Percentiles rank a stretch among this genome's conserved stretches.
phyloP scores from a whole-genome alignment of 2,888 invertebrate genomes.

The Tyria jacobaeae region DNA sequence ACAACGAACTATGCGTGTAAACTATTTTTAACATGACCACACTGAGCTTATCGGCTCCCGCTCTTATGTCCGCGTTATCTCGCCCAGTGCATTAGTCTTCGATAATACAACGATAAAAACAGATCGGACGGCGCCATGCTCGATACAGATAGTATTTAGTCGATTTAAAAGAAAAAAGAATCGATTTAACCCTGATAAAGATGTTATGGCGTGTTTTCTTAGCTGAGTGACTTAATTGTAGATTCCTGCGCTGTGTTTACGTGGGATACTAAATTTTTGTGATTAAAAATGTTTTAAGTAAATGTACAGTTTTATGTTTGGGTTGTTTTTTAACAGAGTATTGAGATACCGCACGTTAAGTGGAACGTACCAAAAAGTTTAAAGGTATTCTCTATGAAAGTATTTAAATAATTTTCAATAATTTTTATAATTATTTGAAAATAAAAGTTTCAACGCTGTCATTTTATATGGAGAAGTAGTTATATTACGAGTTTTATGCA shows the following conservation, averaged over 20 bases:
- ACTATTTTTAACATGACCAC: slow-evolving; percentile 86
- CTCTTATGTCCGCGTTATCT: slow-evolving; percentile 83
- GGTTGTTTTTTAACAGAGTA: slow-evolving; percentile 33
- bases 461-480: slow-evolving; percentile 4
- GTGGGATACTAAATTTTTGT: slow-evolving; percentile 62
- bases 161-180: slow-evolving; percentile 80
- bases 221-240: slow-evolving; percentile 81
- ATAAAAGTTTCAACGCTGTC: slow-evolving; percentile 1
- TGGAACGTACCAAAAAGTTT: slow-evolving; percentile 25
- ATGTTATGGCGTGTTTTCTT: slow-evolving; percentile 81
- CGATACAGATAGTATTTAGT: slow-evolving; percentile 79
- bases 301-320: slow-evolving; percentile 52
- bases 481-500: slow-evolving; percentile 2
- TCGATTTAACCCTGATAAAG: slow-evolving; percentile 79
- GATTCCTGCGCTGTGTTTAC: slow-evolving; percentile 75
- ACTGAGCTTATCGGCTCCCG: slow-evolving; percentile 83
- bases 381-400: slow-evolving; percentile 19
- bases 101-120: slow-evolving; percentile 83
- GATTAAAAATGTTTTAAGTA: slow-evolving; percentile 56
- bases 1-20: slow-evolving; percentile 82
- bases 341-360: slow-evolving; percentile 44
- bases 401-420: slow-evolving; percentile 26
- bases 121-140: slow-evolving; percentile 84
- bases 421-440: slow-evolving; percentile 25
- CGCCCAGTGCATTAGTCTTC: slow-evolving; percentile 84